Base-by-base conservation (phyloP, 2,797 vertebrate genomes). In the Molothrus aeneus region DNA sequence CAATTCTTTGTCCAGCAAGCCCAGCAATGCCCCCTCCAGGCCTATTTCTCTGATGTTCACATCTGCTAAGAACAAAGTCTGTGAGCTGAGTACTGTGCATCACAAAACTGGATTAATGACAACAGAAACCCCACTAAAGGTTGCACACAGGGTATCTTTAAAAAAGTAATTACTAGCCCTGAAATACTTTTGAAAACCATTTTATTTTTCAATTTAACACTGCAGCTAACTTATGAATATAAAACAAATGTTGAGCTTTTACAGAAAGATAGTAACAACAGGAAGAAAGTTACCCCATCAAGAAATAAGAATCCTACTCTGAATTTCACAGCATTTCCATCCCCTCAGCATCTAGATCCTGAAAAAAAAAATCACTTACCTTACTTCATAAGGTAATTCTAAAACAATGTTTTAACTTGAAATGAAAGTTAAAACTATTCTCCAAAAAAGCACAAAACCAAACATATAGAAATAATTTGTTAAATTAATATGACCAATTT, bases 21-120 rank as follows among this genome's bases (percentile, higher is more conserved):
- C 97, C 96, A 99, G 98, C 92, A 99, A 97, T 31, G 98, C 98
- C 51, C 99, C 99, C 96, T 99, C 99, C 92, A 99, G 98, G 83
- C 99, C 99, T 65, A 98, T 98, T 97, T 99, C 99, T 97, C 98
- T 98, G 92, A 99, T 98, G 86, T 98, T 98, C 88, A 98, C 96
- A 94, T 98, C 99, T 99, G 97, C 38, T 21, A 94, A 97, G 86
- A 97, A 96, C 61, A 96, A 95, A 94, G 91, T 28, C 11, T 32
- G 51, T 90, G 80, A 95, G 90, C 60, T 93, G 77, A 95, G 85
- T 68, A 53, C 77, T 75, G 83, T 65, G 90, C 69, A 71, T 74
- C 69, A 91, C 73, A 96, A 94, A 95, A 90, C 69, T 88, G 65
- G 60, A 90, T 56, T 36, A 90, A 86, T 12, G 59, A 65, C 69